Evolutionary conservation across 1,140 invertebrate genomes (phyloP), one percentile per base, ranked within the genome.

Genomic region (Pygmarrhopalites habei): DNA sequence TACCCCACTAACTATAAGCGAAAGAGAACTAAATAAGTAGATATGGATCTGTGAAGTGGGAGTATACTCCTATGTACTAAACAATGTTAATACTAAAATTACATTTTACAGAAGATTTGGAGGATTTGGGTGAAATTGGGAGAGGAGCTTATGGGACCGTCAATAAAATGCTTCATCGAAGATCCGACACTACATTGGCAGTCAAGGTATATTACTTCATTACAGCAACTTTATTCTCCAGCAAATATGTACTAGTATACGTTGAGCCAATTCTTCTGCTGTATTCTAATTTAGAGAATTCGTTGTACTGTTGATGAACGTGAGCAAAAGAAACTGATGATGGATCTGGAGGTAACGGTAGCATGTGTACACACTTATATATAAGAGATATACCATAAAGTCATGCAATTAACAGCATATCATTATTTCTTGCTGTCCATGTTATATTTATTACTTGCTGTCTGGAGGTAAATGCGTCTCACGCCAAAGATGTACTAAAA

Each of bases 131-230:
- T 73, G 89, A 95, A 75, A 82, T 98, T 64, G 95, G 95, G 2
- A 83, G 90, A 67, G 95, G 95, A 14, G 93, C 93, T 15, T 98
- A 96, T 81, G 94, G 95, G 3, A 86, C 94, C 74, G 95, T 98
- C 4, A 90, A 95, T 72, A 95, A 95, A 80, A 95, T 98, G 91
- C 79, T 83, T 59, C 95, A 98, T 75, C 86, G 86, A 72, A 86
- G 86, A 64, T 92, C 88, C 71, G 83, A 85, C 57, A 90, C 89
- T 58, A 86, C 91, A 51, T 92, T 98, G 86, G 95, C 95, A 68
- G 94, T 98, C 0, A 98, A 98, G 82, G 88, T 92, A 79, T n/a
- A 44, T 25, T 46, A 56, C 15, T 28, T 15, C 25, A 58, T 21
- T 26, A 32, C 15, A 43, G 7, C 12, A n/a, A 17, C 17, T 26